These are phyloP conservation scores for Anodontia alba DNA, from an alignment of 2,888 invertebrate genomes.

Conservation along the genomic window DNA sequence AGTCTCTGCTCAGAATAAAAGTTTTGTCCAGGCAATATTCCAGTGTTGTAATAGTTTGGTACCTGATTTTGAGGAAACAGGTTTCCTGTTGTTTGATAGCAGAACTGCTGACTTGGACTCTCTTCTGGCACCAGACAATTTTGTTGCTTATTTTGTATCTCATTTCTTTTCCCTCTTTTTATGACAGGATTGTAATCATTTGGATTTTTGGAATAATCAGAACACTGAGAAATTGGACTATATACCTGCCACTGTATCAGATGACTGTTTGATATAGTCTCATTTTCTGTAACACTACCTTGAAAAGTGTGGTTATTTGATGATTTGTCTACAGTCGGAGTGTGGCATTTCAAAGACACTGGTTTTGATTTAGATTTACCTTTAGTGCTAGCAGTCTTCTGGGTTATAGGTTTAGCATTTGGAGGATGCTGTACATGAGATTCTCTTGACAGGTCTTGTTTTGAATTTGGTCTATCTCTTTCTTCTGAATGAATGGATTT, in stretches of 20 bases:
- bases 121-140: background rate
- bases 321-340: no score
- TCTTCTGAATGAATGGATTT: no score
- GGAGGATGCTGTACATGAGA: no score
- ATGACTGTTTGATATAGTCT: background rate
- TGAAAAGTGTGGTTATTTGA: background rate
- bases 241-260: background rate
- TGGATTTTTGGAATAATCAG: background rate
- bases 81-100: background rate
- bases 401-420: no score
- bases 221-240: slow-evolving; percentile 32
- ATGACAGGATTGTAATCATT: background rate
- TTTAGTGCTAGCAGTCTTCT: no score
- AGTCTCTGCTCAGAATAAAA: slow-evolving; percentile 1
- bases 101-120: background rate
- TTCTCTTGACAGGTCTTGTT: no score
- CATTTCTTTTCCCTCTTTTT: background rate
- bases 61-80: background rate
- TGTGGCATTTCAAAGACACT: no score
- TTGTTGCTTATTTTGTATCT: background rate
- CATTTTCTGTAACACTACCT: background rate
- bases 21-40: slow-evolving; percentile 22
- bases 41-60: slow-evolving; percentile 31
- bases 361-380: no score
- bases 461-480: no score